Evolutionary conservation across 2,888 invertebrate species (phyloP).

Genomic region (Thysanoteuthis rhombus): DNA sequence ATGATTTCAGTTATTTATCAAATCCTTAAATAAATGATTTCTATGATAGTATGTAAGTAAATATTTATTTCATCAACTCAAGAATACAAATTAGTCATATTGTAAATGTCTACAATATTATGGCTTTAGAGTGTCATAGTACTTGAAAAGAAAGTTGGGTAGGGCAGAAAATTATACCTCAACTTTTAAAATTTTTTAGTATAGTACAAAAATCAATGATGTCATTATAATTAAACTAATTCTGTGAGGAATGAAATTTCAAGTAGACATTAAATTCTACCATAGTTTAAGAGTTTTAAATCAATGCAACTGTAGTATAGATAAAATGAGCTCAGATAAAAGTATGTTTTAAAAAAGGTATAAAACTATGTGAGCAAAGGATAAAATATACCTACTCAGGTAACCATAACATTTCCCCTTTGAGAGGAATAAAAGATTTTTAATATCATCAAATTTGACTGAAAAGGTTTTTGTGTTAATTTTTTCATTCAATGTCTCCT

Average conservation of each 20-base stretch:
- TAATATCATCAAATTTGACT: too few species aligned
- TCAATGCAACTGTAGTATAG: neutral
- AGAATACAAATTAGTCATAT: neutral
- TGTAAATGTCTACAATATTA: neutral
- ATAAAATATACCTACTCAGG: neutral
- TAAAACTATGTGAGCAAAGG: neutral
- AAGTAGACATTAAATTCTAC: neutral
- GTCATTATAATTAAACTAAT: neutral
- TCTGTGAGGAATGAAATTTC: neutral
- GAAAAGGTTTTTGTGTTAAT: too few species aligned
- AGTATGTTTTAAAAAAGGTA: neutral
- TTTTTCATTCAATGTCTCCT: too few species aligned
- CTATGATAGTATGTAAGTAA: neutral
- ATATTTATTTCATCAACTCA: neutral
- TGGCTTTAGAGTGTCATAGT: neutral
- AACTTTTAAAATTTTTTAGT: neutral
- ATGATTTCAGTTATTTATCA: neutral
- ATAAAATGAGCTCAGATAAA: neutral
- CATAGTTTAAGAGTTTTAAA: neutral
- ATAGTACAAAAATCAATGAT: neutral
- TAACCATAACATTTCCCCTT: neutral
- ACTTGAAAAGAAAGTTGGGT: too few species aligned
- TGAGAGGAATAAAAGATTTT: neutral
- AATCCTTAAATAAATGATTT: neutral
- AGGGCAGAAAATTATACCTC: too few species aligned